Conservation (phyloP, 2,113 vertebrate genomes). For the Trogon surrucura region DNA sequence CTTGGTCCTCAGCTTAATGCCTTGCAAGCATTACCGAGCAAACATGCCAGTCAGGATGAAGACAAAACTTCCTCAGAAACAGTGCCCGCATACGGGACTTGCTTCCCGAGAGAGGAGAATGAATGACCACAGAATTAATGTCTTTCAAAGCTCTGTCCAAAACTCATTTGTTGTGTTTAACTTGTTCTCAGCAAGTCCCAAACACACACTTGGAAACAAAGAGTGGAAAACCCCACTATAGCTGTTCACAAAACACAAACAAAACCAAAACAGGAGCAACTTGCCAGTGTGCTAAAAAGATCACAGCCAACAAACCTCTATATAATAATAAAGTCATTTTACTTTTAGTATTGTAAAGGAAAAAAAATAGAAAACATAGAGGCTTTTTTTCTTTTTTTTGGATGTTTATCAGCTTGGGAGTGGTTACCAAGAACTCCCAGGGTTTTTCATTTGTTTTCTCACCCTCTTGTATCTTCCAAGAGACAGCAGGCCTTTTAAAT, state of each 20-base stretch:
- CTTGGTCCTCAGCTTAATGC: neutral
- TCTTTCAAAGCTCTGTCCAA: conserved; percentile 18
- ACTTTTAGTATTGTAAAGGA: neutral
- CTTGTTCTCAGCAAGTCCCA: conserved; percentile 48
- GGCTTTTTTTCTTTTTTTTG: neutral
- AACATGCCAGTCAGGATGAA: neutral
- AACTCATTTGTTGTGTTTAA: conserved; percentile 40
- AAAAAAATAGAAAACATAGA: neutral
- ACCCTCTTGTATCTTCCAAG: neutral
- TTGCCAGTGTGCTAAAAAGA: neutral
- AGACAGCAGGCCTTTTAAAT: neutral
- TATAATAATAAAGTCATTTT: neutral
- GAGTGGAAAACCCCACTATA: neutral
- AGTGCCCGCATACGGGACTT: neutral
- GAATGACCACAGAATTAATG: conserved; percentile 24
- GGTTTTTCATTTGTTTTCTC: neutral
- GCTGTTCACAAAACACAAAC: neutral
- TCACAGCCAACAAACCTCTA: neutral
- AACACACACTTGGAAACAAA: neutral
- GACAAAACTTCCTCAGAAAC: neutral
- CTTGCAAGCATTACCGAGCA: neutral
- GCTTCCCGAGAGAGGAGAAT: neutral
- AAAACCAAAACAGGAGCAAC: neutral
- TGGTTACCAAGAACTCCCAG: neutral
- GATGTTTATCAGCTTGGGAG: neutral